Conservation (phyloP, 2,113 vertebrate genomes). For the Tympanuchus pallidicinctus region DNA sequence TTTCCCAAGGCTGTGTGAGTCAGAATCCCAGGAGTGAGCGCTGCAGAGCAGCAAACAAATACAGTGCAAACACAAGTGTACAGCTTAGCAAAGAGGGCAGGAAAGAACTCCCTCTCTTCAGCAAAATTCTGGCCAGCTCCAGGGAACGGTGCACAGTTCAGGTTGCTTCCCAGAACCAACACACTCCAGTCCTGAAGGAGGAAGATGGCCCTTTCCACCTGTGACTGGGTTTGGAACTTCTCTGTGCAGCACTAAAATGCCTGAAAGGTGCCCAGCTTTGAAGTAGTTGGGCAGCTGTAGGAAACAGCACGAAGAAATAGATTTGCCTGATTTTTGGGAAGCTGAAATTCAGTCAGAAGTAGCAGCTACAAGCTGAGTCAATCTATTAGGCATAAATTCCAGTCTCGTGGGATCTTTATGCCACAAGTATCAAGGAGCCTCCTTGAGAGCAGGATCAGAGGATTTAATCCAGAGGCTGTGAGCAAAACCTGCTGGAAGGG, state of each 20-base stretch:
- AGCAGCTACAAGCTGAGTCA: neutral
- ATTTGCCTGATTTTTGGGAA: neutral
- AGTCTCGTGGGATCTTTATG: neutral
- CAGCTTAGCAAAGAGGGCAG: accelerated
- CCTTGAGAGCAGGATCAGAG: neutral
- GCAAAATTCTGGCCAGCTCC: neutral
- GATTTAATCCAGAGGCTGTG: neutral
- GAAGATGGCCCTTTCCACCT: neutral
- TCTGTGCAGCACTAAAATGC: neutral
- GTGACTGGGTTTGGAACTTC: neutral
- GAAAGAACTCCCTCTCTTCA: neutral
- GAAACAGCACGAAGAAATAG: neutral
- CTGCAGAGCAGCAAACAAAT: neutral
- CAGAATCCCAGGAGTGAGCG: neutral
- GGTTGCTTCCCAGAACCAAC: too few relatives aligned
- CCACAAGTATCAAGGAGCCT: neutral
- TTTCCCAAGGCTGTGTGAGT: neutral
- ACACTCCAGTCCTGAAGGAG: neutral
- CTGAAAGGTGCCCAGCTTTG: accelerated
- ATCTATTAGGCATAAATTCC: neutral
- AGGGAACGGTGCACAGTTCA: neutral
- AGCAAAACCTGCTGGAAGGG: neutral
- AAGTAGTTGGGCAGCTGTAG: neutral
- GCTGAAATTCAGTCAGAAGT: accelerated
- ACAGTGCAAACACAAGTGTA: accelerated